Conservation (phyloP, 1,140 invertebrate species). For the Drosophila funebris region DNA sequence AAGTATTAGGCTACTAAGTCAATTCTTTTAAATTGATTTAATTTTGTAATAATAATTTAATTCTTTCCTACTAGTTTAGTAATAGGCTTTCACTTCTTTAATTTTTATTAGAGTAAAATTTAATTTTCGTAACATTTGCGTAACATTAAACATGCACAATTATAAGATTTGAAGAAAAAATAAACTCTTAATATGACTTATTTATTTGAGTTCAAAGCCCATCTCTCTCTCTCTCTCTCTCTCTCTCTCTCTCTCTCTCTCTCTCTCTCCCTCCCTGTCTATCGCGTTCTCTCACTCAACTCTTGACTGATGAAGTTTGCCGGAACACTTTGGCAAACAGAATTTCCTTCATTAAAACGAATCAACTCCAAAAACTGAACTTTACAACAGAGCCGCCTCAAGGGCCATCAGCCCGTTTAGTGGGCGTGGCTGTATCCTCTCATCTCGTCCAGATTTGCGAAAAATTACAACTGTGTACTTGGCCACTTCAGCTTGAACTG, state of each 20-base stretch:
- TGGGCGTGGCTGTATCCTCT: slow-evolving; percentile 26
- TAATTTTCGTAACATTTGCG: too few species aligned
- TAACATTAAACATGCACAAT: too few species aligned
- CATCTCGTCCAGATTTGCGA: slow-evolving; percentile 61
- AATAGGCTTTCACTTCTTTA: too few species aligned
- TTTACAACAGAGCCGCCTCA: slow-evolving; percentile 34
- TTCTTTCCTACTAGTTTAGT: too few species aligned
- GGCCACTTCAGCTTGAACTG: slow-evolving; percentile 74
- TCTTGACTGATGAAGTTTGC: slow-evolving; percentile 50
- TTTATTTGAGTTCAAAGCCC: neutral
- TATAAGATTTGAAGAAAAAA: too few species aligned
- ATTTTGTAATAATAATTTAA: too few species aligned
- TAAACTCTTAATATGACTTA: slow-evolving; percentile 9
- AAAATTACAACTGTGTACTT: slow-evolving; percentile 77
- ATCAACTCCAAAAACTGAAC: slow-evolving; percentile 64
- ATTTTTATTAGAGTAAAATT: too few species aligned
- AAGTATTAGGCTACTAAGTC: too few species aligned
- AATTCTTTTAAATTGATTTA: too few species aligned
- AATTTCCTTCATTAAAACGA: slow-evolving; percentile 71
- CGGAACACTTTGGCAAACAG: slow-evolving; percentile 51
- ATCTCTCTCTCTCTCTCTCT: neutral
- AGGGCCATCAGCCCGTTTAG: slow-evolving; percentile 25
- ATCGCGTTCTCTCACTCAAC: neutral
- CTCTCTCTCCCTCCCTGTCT: neutral
- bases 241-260: neutral